A percentile compares a stretch with the other conserved stretches of the same genome.
These are phyloP conservation scores for Polypedilum pembai DNA, from an alignment of 1,140 invertebrate genomes.

Conservation along the genomic window DNA sequence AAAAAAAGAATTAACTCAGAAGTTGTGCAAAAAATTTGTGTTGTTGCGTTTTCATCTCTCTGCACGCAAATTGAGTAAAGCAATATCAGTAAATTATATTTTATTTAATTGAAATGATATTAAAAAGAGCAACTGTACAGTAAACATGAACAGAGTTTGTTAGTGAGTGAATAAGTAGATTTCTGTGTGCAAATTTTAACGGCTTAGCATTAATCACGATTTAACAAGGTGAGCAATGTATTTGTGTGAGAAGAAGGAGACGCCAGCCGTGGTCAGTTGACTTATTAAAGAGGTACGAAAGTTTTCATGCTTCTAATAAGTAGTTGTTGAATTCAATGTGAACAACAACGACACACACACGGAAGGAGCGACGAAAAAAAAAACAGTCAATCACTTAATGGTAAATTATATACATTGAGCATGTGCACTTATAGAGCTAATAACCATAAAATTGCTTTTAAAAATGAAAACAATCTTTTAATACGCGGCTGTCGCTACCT, in stretches of 20 bases:
- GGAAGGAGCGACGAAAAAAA: not conserved
- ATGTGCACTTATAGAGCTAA: conserved; percentile 17
- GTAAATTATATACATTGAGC: conserved; percentile 15
- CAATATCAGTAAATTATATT: conserved; percentile 19
- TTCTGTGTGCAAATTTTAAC: not conserved
- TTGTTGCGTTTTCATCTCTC: not conserved
- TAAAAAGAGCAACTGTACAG: not conserved
- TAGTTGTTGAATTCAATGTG: not conserved
- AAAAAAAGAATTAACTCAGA: not conserved
- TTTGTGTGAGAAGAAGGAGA: too few species aligned
- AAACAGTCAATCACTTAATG: conserved; percentile 10
- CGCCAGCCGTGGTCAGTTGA: too few species aligned
- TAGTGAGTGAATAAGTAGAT: conserved; percentile 4
- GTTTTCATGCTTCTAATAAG: too few species aligned
- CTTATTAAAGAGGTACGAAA: too few species aligned
- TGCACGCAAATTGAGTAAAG: conserved; percentile 12
- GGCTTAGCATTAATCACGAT: conserved; percentile 5
- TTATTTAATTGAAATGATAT: conserved; percentile 17
- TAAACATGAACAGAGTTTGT: not conserved
- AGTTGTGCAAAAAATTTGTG: not conserved
- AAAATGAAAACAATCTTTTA: not conserved
- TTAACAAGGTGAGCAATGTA: not conserved
- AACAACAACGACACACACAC: not conserved
- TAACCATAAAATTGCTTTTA: conserved; percentile 14
- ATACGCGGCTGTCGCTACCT: not conserved